Evolutionary conservation across 2,797 vertebrate genomes (phyloP).

Genomic region (Sitta carolinensis): DNA sequence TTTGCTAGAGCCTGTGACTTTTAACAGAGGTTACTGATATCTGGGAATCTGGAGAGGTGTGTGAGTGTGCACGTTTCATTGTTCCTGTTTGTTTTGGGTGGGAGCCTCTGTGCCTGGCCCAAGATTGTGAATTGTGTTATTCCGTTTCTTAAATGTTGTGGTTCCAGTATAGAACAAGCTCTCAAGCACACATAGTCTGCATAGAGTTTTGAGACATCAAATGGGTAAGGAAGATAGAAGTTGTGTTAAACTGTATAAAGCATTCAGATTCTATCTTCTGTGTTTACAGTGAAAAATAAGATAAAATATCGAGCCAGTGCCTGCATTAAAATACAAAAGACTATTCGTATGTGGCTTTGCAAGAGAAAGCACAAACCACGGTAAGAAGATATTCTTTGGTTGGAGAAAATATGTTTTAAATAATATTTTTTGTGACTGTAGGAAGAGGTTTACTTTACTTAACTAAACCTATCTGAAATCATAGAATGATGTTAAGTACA

Average conservation of each 20-base stretch:
- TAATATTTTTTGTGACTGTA: background rate
- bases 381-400: constrained; percentile 74
- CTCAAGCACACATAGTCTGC: background rate
- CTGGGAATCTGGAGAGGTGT: background rate
- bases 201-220: background rate
- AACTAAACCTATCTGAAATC: background rate
- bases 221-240: background rate
- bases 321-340: constrained; percentile 94
- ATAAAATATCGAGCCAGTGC: constrained; percentile 88
- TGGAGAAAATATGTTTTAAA: background rate
- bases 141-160: background rate
- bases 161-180: background rate
- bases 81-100: background rate
- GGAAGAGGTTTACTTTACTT: background rate
- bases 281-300: constrained; percentile 92
- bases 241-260: background rate
- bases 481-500: background rate
- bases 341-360: constrained; percentile 96
- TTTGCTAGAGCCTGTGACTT: background rate
- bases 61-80: rapidly evolving
- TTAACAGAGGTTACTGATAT: background rate
- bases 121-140: background rate
- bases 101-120: background rate
- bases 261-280: background rate
- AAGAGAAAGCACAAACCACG: constrained; percentile 93